phyloP scores from a whole-genome alignment of 2,113 vertebrate genomes.

The Cochlearius cochlearius region DNA sequence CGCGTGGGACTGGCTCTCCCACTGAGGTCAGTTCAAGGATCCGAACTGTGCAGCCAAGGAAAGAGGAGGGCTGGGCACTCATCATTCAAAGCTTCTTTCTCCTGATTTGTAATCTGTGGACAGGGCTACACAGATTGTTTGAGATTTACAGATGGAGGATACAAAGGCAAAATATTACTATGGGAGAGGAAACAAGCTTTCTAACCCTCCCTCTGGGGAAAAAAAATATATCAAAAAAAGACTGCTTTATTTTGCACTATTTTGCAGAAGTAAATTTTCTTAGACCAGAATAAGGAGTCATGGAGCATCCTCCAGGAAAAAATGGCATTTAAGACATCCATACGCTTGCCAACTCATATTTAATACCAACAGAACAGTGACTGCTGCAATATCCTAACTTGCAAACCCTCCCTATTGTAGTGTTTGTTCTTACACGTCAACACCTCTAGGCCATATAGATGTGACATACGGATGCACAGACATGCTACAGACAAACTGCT shows the following conservation, averaged over 20 bases:
- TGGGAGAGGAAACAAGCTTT: neutral
- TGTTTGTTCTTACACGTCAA: neutral
- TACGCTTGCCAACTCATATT: neutral
- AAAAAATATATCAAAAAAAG: neutral
- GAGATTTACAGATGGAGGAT: neutral
- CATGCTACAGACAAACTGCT: slow-evolving; percentile 25
- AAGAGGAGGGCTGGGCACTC: neutral
- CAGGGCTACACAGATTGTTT: neutral
- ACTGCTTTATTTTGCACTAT: neutral
- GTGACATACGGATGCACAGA: slow-evolving; percentile 21
- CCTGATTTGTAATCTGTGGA: neutral
- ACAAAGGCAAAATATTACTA: neutral
- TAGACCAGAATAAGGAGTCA: neutral
- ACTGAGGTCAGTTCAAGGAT: neutral
- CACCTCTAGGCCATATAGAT: slow-evolving; percentile 14
- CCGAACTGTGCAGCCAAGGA: fast-evolving
- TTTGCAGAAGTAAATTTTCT: neutral
- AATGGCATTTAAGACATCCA: neutral
- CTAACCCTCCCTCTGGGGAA: neutral
- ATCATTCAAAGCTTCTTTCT: neutral
- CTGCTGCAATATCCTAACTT: neutral
- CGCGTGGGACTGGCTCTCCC: neutral
- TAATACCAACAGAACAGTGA: neutral
- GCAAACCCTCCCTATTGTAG: neutral
- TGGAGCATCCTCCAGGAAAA: neutral